A percentile compares a stretch with the other conserved stretches of the same genome.
Conservation (phyloP, 2,888 invertebrate species). For the Synergus gifuensis region DNA sequence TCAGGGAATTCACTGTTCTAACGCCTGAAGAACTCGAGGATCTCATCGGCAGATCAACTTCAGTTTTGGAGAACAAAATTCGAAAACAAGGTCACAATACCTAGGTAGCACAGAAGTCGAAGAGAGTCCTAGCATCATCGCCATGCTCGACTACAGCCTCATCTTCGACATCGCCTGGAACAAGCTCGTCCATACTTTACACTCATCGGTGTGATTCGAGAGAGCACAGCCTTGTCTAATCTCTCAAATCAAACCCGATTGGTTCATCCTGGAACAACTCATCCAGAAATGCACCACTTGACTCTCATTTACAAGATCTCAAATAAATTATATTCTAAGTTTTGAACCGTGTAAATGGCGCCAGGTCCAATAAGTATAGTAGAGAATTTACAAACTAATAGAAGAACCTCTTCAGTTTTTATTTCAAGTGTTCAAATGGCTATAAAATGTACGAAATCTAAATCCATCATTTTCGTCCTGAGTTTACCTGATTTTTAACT, state of each 20-base stretch:
- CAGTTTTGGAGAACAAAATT: conserved; percentile 79
- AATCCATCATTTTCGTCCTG: background rate
- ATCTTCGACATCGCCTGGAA: conserved; percentile 72
- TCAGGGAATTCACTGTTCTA: conserved; percentile 77
- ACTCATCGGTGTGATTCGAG: conserved; percentile 74
- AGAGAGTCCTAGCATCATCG: conserved; percentile 70
- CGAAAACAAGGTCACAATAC: conserved; percentile 73
- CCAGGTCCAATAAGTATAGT: background rate
- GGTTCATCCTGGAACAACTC: conserved; percentile 12
- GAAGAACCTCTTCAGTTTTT: background rate
- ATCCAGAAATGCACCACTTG: conserved; percentile 34
- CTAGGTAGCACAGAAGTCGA: conserved; percentile 73
- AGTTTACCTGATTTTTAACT: background rate
- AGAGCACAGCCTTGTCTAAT: conserved; percentile 74
- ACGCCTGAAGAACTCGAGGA: conserved; percentile 82
- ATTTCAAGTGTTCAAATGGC: background rate
- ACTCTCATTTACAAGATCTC: conserved; percentile 20
- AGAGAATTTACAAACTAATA: background rate
- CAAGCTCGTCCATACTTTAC: conserved; percentile 73
- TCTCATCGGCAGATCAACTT: conserved; percentile 79
- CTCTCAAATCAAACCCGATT: conserved; percentile 27
- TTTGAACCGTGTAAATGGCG: conserved; percentile 39
- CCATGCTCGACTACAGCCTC: conserved; percentile 71
- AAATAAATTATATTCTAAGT: conserved; percentile 14
- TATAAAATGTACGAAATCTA: background rate